Conservation (phyloP, 2,797 vertebrate species). For the Rousettus madagascariensis region DNA sequence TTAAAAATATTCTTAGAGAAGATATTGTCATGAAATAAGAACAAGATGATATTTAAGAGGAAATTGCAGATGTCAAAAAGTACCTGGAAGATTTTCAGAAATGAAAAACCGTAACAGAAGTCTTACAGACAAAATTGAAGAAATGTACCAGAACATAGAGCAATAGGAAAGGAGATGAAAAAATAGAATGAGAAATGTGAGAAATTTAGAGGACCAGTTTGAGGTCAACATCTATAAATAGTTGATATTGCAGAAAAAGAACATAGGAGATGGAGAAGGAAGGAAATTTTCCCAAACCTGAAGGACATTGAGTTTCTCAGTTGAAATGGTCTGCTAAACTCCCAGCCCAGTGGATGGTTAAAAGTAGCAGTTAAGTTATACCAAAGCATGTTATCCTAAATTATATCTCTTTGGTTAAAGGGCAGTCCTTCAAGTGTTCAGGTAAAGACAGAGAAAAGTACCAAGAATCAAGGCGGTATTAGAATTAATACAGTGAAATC, state of each 20-base stretch:
- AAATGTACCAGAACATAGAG: neutral
- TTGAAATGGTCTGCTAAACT: neutral
- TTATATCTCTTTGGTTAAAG: neutral
- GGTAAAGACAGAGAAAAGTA: neutral
- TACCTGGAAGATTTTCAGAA: slow-evolving; percentile 12
- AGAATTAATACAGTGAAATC: neutral
- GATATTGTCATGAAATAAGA: neutral
- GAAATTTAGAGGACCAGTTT: neutral
- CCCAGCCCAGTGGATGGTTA: neutral
- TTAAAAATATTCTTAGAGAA: slow-evolving; percentile 11
- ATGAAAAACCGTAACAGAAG: neutral
- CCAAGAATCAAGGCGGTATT: neutral
- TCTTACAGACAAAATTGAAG: slow-evolving; percentile 37
- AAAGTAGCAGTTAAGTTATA: neutral
- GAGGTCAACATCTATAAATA: neutral
- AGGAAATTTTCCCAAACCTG: neutral
- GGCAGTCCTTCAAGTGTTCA: neutral
- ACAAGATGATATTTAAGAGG: slow-evolving; percentile 8
- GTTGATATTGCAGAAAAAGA: neutral
- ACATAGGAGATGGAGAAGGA: neutral
- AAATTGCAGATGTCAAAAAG: neutral
- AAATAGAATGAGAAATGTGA: neutral
- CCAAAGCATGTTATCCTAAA: neutral
- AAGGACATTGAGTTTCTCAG: neutral
- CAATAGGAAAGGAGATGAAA: neutral